Conservation (phyloP, 1,140 invertebrate genomes). For the Ericerus pela region DNA sequence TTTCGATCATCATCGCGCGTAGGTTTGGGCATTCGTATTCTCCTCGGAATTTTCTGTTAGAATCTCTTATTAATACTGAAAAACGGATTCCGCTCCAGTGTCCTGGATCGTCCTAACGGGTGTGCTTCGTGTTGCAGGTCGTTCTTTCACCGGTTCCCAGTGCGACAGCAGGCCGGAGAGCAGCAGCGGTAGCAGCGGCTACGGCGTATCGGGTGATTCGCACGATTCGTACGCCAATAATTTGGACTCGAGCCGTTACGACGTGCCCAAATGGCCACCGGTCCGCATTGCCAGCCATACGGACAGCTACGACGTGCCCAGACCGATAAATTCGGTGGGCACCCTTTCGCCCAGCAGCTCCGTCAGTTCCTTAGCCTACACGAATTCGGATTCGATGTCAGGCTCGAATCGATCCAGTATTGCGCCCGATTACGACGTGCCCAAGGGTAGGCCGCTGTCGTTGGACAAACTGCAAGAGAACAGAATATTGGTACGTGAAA, state of each 20-base stretch:
- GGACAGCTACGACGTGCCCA: conserved; percentile 25
- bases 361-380: conserved; percentile 18
- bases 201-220: background rate
- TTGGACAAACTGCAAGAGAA: too few relatives aligned
- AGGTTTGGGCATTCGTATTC: too few relatives aligned
- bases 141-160: too few relatives aligned
- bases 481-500: too few relatives aligned
- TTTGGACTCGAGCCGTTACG: background rate
- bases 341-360: conserved; percentile 19
- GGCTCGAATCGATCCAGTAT: conserved; percentile 27
- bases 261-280: background rate
- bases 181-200: conserved; percentile 17
- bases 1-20: too few relatives aligned
- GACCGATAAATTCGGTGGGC: conserved; percentile 5
- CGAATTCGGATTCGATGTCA: conserved; percentile 15
- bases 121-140: conserved; percentile 11
- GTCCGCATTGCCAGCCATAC: conserved; percentile 26
- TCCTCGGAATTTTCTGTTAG: too few relatives aligned
- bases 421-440: conserved; percentile 49
- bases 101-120: too few relatives aligned
- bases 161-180: conserved; percentile 20
- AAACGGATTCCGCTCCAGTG: too few relatives aligned
- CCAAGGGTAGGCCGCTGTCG: conserved; percentile 33
- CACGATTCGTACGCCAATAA: background rate
- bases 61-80: too few relatives aligned